These are phyloP conservation scores for Scaptomyza flava DNA, from an alignment of 2,888 invertebrate species.

Conservation along the genomic window DNA sequence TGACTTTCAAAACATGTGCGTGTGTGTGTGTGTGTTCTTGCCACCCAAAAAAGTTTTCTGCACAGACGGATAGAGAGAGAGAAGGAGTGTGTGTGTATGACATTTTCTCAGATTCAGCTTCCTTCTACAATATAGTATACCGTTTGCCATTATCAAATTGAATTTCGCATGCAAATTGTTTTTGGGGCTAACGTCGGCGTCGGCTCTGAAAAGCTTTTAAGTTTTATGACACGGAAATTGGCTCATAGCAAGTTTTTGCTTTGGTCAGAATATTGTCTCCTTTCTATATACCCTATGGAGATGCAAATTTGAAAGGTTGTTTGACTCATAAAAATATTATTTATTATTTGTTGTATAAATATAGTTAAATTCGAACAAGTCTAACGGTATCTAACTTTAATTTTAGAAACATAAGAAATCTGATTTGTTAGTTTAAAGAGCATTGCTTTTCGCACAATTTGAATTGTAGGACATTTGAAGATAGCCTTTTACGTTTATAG, in stretches of 20 bases:
- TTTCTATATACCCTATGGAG: constrained; percentile 21
- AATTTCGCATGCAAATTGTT: constrained; percentile 77
- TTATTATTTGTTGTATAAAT: too few relatives aligned
- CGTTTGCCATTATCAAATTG: constrained; percentile 72
- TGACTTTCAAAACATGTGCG: constrained; percentile 50
- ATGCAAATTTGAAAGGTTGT: background rate
- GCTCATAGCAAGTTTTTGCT: constrained; percentile 64
- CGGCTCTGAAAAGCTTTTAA: constrained; percentile 76
- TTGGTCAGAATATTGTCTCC: constrained; percentile 38
- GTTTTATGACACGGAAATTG: constrained; percentile 81
- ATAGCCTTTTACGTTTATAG: constrained; percentile 31
- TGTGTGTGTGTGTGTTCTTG: constrained; percentile 31
- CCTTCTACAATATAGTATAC: background rate
- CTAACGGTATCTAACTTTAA: background rate
- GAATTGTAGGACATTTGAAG: background rate
- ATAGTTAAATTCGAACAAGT: too few relatives aligned
- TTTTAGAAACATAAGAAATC: background rate
- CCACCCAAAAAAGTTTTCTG: constrained; percentile 32
- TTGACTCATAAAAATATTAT: too few relatives aligned
- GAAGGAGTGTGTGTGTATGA: background rate
- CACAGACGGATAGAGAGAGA: background rate
- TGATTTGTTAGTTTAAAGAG: background rate
- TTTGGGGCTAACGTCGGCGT: constrained; percentile 44
- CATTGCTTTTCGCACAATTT: background rate
- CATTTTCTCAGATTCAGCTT: constrained; percentile 31